Evolutionary conservation across 2,888 invertebrate genomes (phyloP), one percentile per base, ranked within the genome.

Genomic region (Leptarthrus brevirostris): DNA sequence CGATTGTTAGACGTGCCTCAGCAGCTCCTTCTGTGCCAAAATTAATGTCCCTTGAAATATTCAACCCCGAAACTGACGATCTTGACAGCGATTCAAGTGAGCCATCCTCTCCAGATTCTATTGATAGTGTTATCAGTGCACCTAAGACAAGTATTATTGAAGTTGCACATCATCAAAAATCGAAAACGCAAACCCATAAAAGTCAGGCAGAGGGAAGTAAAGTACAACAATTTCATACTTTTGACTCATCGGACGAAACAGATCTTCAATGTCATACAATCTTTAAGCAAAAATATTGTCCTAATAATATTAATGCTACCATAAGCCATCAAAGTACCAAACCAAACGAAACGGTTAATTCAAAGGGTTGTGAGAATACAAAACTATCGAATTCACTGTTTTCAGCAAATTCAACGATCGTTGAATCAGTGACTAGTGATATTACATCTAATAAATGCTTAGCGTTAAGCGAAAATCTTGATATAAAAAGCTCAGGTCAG

Each of bases 51-150:
- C 83, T 95, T 73, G 95, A 95, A 81, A 86, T 95, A 2, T 96
- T 94, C 81, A 95, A 96, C 85, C 95, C 95, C 1, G 95, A 94
- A 81, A 94, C 92, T 4, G 95, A 96, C 81, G 95, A 96, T 80
- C 88, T 94, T 83, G 95, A 95, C 82, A 95, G 94, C 80, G 95
- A 95, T 82, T 94, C 94, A 0, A 94, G 93, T 80, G 92, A 94
- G 10, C 83, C 85, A 10, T 94, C 94, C 0, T 94, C 95, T 0
- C 94, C 95, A 1, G 94, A 94, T 81, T 94, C 94, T 1, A 90
- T 93, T 1, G 94, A 94, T 79, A 94, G 94, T 80, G 94, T 95
- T 0, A 93, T 94, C 78, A 93, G 92, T 80, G 92, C 93, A 49
- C 56, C 36, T 34, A 72, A 72, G 20, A 71, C 72, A 20, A 49